Conservation (phyloP, 30 jellyfish, hydroid and myxozoan genomes). For the Nemopilema nomurai region DNA sequence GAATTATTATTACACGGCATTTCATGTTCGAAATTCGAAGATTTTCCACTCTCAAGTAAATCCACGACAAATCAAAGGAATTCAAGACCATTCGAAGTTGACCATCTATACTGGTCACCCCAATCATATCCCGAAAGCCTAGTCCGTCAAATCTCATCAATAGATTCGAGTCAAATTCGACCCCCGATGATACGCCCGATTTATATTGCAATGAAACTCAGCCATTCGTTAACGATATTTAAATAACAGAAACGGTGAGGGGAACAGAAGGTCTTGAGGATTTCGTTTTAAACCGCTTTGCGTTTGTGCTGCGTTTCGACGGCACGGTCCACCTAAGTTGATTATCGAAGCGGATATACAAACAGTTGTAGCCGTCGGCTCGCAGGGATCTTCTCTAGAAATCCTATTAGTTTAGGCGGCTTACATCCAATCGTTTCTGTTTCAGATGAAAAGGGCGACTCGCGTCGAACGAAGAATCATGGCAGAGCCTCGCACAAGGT, state of each 20-base stretch:
- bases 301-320: background rate
- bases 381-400: background rate
- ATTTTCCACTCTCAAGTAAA: no score
- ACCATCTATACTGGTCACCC: no score
- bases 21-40: no score
- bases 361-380: background rate
- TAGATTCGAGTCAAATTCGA: no score
- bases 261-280: background rate
- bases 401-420: background rate
- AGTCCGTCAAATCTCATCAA: no score
- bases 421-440: background rate
- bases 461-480: conserved; percentile 36
- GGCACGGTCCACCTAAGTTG: background rate
- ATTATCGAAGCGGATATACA: background rate
- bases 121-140: no score
- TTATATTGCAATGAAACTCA: no score
- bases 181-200: no score
- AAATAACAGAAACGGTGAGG: background rate
- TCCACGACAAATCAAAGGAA: no score
- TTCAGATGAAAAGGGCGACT: conserved; percentile 47
- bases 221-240: no score
- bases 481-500: conserved; percentile 45
- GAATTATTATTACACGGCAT: no score
- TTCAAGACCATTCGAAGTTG: no score
- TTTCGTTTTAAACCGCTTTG: background rate